A percentile compares a stretch with the other conserved stretches of the same genome.
Conservation (phyloP, 2,797 vertebrate species). For the Varecia variegata region DNA sequence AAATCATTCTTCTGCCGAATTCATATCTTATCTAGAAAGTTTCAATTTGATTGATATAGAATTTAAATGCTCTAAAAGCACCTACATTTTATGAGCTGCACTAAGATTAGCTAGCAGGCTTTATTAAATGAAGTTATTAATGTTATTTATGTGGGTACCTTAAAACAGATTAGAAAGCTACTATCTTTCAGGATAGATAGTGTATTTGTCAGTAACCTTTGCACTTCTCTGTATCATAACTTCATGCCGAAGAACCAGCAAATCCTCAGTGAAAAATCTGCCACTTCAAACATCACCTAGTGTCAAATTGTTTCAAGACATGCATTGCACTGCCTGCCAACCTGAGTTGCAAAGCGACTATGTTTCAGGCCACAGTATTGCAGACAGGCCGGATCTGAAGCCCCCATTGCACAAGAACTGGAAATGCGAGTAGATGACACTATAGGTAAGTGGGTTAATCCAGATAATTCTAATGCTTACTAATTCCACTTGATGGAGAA, state of each 20-base stretch:
- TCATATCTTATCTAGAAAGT: neutral
- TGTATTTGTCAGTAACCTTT: neutral
- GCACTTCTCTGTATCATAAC: slow-evolving; percentile 8
- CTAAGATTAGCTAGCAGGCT: neutral
- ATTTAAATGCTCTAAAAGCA: neutral
- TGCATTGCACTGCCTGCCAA: neutral
- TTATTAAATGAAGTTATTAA: neutral
- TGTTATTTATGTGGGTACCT: neutral
- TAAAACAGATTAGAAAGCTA: neutral
- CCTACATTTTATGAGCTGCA: neutral
- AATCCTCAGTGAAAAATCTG: slow-evolving; percentile 34
- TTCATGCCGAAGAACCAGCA: neutral
- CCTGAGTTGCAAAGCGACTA: neutral
- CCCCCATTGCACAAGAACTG: slow-evolving; percentile 58
- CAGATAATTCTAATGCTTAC: slow-evolving; percentile 68
- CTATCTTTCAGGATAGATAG: neutral
- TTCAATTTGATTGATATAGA: neutral
- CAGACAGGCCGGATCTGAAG: slow-evolving; percentile 58
- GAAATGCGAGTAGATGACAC: slow-evolving; percentile 55
- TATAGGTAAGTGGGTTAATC: slow-evolving; percentile 43
- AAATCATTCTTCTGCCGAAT: neutral
- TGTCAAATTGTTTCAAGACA: slow-evolving; percentile 64
- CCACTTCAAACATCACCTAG: slow-evolving; percentile 46
- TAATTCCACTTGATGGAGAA: slow-evolving; percentile 63
- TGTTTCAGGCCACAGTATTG: slow-evolving; percentile 37